A percentile compares a stretch with the other conserved stretches of the same genome.
Evolutionary conservation across 1,140 invertebrate species (phyloP).

Genomic region (Cydia fagiglandana): DNA sequence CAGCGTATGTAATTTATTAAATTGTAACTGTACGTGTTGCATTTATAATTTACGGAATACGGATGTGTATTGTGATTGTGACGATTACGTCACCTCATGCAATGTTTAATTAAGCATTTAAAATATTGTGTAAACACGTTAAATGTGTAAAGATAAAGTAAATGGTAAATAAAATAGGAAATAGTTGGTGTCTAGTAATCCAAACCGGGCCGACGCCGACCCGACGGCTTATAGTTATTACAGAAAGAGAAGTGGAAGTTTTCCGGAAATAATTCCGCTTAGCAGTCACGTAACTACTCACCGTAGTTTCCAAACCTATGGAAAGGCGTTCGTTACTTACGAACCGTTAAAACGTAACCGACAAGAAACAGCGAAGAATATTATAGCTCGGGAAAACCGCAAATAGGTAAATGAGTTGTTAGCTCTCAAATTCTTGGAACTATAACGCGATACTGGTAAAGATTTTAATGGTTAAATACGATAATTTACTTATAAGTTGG

Average conservation of each 20-base stretch:
- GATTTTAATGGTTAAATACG: neutral
- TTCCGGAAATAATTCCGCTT: neutral
- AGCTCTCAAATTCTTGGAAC: neutral
- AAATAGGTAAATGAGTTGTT: neutral
- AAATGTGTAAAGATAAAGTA: neutral
- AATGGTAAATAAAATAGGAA: no score
- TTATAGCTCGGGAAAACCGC: neutral
- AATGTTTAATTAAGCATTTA: neutral
- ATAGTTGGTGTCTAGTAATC: neutral
- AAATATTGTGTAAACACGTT: neutral
- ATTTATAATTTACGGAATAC: conserved; percentile 4
- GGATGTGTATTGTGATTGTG: neutral
- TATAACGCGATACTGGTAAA: neutral
- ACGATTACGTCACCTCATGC: neutral
- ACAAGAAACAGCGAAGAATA: neutral
- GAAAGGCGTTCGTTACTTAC: neutral
- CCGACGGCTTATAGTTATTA: neutral
- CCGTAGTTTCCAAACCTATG: neutral
- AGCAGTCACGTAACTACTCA: neutral
- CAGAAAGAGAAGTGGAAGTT: neutral
- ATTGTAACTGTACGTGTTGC: conserved; percentile 5
- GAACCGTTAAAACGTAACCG: neutral
- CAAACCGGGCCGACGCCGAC: no score
- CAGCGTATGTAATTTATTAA: neutral
- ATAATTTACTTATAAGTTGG: neutral